phyloP scores from a whole-genome alignment of 2,888 invertebrate species.

The Dryomyza anilis region DNA sequence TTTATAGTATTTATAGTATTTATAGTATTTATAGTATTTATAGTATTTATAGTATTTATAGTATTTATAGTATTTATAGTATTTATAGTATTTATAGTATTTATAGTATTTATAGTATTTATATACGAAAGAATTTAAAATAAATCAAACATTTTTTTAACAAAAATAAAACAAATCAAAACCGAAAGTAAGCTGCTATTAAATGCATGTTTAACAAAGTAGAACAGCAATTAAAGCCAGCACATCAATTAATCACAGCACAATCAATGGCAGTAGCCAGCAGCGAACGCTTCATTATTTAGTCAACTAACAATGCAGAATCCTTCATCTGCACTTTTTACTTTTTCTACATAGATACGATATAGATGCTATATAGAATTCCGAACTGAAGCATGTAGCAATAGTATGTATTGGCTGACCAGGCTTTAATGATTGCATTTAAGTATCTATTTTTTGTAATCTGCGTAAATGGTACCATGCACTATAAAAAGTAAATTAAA shows the following conservation, averaged over 20 bases:
- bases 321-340: too few species aligned
- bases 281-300: background rate
- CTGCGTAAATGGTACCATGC: background rate
- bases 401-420: background rate
- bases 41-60: too few species aligned
- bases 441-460: slow-evolving; percentile 4
- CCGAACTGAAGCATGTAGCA: too few species aligned
- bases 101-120: too few species aligned
- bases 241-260: slow-evolving; percentile 13
- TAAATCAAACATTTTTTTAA: background rate
- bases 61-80: too few species aligned
- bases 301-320: background rate
- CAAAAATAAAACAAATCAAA: background rate
- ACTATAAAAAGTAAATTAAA: background rate
- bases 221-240: slow-evolving; percentile 18
- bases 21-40: too few species aligned
- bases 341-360: too few species aligned
- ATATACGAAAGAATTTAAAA: background rate
- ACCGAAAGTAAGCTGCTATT: background rate
- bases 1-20: too few species aligned
- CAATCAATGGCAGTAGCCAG: slow-evolving; percentile 13
- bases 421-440: background rate
- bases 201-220: background rate
- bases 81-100: too few species aligned
- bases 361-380: too few species aligned